Conservation (phyloP, 1,140 invertebrate species). For the Drosophila arizonae region DNA sequence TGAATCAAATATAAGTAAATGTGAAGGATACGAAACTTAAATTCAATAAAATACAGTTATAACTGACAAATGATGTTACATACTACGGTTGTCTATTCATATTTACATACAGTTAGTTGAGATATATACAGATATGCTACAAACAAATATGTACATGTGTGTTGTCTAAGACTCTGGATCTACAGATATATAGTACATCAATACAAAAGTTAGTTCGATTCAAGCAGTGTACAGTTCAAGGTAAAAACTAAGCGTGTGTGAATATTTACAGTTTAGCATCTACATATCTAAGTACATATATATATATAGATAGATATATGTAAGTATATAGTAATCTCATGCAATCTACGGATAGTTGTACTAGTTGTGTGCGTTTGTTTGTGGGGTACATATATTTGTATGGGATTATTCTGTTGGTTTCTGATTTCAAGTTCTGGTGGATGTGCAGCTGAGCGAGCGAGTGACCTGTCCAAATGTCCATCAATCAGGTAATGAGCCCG, state of each 20-base stretch:
- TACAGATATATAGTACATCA: neutral
- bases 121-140: slow-evolving; percentile 1
- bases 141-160: slow-evolving; percentile 12
- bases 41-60: neutral
- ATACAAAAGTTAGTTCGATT: too few relatives aligned
- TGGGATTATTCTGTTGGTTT: slow-evolving; percentile 3
- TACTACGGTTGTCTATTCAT: neutral
- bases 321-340: slow-evolving; percentile 17
- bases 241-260: slow-evolving; percentile 11
- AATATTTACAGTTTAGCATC: slow-evolving; percentile 10
- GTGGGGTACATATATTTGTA: slow-evolving; percentile 7
- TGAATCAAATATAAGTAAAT: slow-evolving; percentile 41
- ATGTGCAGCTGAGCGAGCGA: slow-evolving; percentile 10
- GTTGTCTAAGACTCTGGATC: neutral
- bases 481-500: slow-evolving; percentile 11
- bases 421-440: slow-evolving; percentile 32
- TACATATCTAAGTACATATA: slow-evolving; percentile 4
- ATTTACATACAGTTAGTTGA: neutral
- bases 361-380: slow-evolving; percentile 4
- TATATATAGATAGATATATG: slow-evolving; percentile 11
- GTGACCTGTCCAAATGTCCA: slow-evolving; percentile 32
- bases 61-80: slow-evolving; percentile 1
- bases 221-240: slow-evolving; percentile 14
- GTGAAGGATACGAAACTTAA: slow-evolving; percentile 26
- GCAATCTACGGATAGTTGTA: slow-evolving; percentile 7